Percentiles rank a stretch among this genome's conserved stretches.
Conservation (phyloP, 2,888 invertebrate species). For the Caenorhabditis sp. region DNA sequence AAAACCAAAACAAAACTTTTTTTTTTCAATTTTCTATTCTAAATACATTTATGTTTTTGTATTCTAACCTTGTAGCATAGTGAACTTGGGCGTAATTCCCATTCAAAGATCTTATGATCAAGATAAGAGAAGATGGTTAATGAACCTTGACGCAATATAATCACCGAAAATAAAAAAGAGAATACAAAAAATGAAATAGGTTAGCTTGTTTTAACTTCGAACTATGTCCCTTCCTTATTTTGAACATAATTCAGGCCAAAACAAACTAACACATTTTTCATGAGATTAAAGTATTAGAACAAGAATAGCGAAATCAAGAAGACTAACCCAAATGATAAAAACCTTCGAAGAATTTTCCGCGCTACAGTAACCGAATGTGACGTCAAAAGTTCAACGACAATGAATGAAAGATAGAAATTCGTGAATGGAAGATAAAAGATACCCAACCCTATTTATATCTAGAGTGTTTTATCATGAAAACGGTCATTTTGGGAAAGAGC, state of each 20-base stretch:
- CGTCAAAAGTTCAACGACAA: conserved; percentile 39
- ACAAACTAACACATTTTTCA: background rate
- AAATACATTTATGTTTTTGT: too few relatives aligned
- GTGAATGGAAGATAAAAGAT: background rate
- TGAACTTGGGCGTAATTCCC: too few relatives aligned
- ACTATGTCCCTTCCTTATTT: background rate
- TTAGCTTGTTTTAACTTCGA: background rate
- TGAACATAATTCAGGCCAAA: background rate
- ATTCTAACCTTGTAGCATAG: too few relatives aligned
- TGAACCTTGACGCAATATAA: too few relatives aligned
- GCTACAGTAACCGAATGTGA: conserved; percentile 10
- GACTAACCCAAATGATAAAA: background rate
- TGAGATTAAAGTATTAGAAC: background rate
- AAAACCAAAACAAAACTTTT: too few relatives aligned
- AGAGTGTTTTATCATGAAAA: background rate
- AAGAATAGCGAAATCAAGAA: background rate
- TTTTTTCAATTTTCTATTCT: too few relatives aligned
- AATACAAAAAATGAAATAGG: background rate
- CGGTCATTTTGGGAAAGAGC: background rate
- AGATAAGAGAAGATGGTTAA: too few relatives aligned
- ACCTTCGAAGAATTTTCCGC: background rate
- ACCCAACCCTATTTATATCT: background rate
- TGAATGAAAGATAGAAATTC: conserved; percentile 6
- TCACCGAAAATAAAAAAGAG: background rate
- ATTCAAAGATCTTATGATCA: too few relatives aligned